Conservation (phyloP, 2,797 vertebrate genomes). For the Poeciliopsis turneri region DNA sequence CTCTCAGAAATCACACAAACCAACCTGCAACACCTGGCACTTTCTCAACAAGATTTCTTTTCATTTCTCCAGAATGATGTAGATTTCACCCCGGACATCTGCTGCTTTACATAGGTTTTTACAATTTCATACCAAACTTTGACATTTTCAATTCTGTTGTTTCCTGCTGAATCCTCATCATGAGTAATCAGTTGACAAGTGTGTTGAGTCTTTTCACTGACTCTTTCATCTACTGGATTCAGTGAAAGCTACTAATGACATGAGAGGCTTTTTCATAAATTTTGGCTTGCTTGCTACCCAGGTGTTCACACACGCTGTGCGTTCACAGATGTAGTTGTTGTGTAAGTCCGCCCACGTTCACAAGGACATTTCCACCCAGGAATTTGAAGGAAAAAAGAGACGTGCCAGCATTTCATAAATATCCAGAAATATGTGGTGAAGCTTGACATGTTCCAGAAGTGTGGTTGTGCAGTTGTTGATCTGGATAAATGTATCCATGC, state of each 20-base stretch:
- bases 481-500: conserved; percentile 12
- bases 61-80: background rate
- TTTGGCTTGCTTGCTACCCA: conserved; percentile 36
- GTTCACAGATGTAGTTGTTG: conserved; percentile 46
- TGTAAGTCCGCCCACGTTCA: conserved; percentile 50
- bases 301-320: conserved; percentile 52
- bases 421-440: conserved; percentile 3
- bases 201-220: conserved; percentile 8
- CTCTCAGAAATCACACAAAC: background rate
- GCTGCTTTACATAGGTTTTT: background rate
- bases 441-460: conserved; percentile 39
- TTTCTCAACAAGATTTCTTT: conserved; percentile 5
- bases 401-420: conserved; percentile 7
- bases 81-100: background rate
- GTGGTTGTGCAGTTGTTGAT: background rate
- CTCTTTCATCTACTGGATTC: conserved; percentile 14
- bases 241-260: conserved; percentile 21
- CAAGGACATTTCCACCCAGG: conserved; percentile 68
- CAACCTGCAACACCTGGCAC: background rate
- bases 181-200: conserved; percentile 16
- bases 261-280: conserved; percentile 31
- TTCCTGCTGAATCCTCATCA: background rate
- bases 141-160: background rate
- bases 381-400: conserved; percentile 39
- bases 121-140: background rate